These are phyloP conservation scores for Protosalanx chinensis DNA, from an alignment of 2,797 vertebrate genomes.

Conservation along the genomic window DNA sequence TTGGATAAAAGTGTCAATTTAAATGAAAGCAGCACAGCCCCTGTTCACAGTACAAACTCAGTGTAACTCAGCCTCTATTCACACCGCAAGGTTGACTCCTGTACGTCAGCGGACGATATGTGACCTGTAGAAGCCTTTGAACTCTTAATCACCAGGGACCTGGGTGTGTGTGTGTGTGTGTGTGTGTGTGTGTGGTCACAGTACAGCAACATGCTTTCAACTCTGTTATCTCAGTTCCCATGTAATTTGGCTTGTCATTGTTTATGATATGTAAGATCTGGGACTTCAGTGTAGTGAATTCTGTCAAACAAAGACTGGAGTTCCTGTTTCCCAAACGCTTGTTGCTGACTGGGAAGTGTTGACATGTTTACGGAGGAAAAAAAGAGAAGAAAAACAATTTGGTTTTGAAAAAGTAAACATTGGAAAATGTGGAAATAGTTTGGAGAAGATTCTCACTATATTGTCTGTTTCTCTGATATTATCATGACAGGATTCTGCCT, in stretches of 20 bases:
- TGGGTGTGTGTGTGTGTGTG: conserved; percentile 15
- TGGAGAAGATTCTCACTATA: not conserved
- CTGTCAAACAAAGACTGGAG: conserved; percentile 5
- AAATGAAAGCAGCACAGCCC: conserved; percentile 28
- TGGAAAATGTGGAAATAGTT: not conserved
- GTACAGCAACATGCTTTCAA: conserved; percentile 20
- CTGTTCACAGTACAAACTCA: conserved; percentile 30
- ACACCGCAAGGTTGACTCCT: conserved; percentile 59
- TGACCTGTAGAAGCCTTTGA: conserved; percentile 52
- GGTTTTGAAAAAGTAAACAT: conserved; percentile 27
- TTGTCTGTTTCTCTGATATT: not conserved
- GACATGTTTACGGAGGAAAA: not conserved
- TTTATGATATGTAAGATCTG: not conserved
- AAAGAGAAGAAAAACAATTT: not conserved
- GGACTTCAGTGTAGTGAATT: conserved; percentile 9
- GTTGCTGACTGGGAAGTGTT: conserved; percentile 30
- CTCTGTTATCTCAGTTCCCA: not conserved
- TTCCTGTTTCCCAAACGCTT: conserved; percentile 18
- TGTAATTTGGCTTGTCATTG: conserved; percentile 10
- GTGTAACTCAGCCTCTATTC: conserved; percentile 40
- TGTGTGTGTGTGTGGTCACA: conserved; percentile 9
- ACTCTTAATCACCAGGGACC: conserved; percentile 27
- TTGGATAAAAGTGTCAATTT: too few relatives aligned
- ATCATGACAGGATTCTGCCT: not conserved
- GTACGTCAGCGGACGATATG: conserved; percentile 43